Evolutionary conservation across 2,888 invertebrate genomes (phyloP).

Genomic region (Caenorhabditis wallacei): DNA sequence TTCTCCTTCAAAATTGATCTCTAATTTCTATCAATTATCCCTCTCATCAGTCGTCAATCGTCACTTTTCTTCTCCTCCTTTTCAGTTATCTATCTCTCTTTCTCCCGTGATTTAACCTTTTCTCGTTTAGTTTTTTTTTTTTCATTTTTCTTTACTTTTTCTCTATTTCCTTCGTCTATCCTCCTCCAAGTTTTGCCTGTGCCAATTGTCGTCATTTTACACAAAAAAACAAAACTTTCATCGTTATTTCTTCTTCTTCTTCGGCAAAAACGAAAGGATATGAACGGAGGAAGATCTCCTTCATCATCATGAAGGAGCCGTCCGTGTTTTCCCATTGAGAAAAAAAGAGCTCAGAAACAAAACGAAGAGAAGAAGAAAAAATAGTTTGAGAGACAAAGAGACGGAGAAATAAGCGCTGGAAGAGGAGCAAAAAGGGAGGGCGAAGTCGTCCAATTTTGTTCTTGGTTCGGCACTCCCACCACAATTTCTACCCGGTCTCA

Average conservation of each 20-base stretch:
- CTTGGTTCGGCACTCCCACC: slow-evolving; percentile 31
- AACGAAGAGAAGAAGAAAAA: slow-evolving; percentile 1
- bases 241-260: neutral
- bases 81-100: slow-evolving; percentile 5
- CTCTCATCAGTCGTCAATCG: slow-evolving; percentile 17
- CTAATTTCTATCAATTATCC: slow-evolving; percentile 28
- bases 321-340: slow-evolving; percentile 52
- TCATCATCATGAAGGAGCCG: slow-evolving; percentile 37
- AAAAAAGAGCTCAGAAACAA: slow-evolving; percentile 25
- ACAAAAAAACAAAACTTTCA: slow-evolving; percentile 38
- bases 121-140: slow-evolving; percentile 19
- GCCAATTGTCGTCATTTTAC: slow-evolving; percentile 60
- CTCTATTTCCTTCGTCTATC: slow-evolving; percentile 2
- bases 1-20: neutral
- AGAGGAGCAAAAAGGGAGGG: slow-evolving; percentile 12
- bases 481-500: slow-evolving; percentile 47
- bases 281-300: neutral
- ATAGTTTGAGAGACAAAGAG: slow-evolving; percentile 36
- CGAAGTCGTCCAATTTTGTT: slow-evolving; percentile 59
- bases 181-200: neutral
- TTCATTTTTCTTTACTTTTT: slow-evolving; percentile 26
- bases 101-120: slow-evolving; percentile 27
- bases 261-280: neutral
- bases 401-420: slow-evolving; percentile 34
- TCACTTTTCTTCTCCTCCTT: neutral